A percentile compares a stretch with the other conserved stretches of the same genome.
Conservation (phyloP, 2,888 invertebrate species). For the Ferrisia virgata region DNA sequence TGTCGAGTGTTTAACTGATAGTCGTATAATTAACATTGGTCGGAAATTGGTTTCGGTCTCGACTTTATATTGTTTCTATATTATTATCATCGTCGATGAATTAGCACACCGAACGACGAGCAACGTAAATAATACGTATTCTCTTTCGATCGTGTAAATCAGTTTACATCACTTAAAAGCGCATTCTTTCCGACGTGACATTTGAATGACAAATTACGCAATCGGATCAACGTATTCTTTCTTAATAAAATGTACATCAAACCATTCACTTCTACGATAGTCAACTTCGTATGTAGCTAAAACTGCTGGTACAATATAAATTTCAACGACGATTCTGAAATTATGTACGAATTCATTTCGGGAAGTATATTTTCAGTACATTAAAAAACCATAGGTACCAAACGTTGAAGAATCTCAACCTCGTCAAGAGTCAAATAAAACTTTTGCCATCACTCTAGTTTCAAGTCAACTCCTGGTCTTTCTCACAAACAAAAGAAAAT, state of each 20-base stretch:
- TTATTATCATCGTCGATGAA: neutral
- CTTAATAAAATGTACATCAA: neutral
- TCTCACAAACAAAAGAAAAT: neutral
- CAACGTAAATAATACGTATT: conserved; percentile 3
- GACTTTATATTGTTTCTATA: neutral
- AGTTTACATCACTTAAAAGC: neutral
- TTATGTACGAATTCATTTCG: neutral
- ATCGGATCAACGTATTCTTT: neutral
- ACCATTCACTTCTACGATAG: neutral
- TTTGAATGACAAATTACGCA: neutral
- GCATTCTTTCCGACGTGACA: neutral
- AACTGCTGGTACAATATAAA: no score
- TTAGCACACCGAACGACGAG: neutral
- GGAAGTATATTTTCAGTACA: neutral
- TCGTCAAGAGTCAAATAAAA: neutral
- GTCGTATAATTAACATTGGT: neutral
- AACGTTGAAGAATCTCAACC: neutral
- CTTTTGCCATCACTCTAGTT: neutral
- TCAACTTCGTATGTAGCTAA: no score
- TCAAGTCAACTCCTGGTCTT: neutral
- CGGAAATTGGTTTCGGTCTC: neutral
- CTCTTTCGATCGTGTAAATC: neutral
- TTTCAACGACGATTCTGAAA: neutral
- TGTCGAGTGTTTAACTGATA: neutral
- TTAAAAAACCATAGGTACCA: neutral